Percentiles rank a stretch among this genome's conserved stretches.
phyloP scores from a whole-genome alignment of 1,140 invertebrate genomes.

The Palaemon carinicauda region DNA sequence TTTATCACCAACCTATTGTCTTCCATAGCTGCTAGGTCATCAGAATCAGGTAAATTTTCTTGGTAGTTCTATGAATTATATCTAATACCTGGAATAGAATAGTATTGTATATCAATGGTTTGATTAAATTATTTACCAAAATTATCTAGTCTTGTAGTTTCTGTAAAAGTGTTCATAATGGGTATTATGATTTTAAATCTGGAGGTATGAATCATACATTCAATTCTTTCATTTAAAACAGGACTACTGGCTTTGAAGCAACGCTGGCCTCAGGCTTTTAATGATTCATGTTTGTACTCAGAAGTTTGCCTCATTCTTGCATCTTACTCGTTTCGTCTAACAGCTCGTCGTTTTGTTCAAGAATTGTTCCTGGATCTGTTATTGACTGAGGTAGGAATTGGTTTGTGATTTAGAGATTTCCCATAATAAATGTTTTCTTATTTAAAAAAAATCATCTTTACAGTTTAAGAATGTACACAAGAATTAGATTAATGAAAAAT shows the following conservation, averaged over 20 bases:
- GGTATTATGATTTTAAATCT: too few species aligned
- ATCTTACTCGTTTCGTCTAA: constrained; percentile 81
- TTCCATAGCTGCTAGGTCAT: constrained; percentile 67
- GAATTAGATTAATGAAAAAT: too few species aligned
- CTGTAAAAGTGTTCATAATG: too few species aligned
- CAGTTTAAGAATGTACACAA: too few species aligned
- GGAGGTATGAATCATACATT: too few species aligned
- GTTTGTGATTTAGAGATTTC: neutral
- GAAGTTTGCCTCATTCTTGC: constrained; percentile 85
- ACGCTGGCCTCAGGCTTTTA: constrained; percentile 73
- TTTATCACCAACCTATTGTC: constrained; percentile 68
- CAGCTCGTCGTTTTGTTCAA: constrained; percentile 87
- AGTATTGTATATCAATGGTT: too few species aligned
- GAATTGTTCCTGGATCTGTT: constrained; percentile 90
- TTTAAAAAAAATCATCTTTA: neutral
- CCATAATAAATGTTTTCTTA: neutral
- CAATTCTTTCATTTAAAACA: constrained; percentile 57
- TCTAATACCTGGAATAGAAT: too few species aligned
- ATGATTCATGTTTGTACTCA: constrained; percentile 92
- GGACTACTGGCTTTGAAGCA: constrained; percentile 78
- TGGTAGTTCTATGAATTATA: neutral
- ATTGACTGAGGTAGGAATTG: constrained; percentile 73
- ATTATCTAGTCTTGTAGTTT: too few species aligned
- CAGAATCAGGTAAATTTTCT: constrained; percentile 68
- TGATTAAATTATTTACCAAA: too few species aligned